Conservation (phyloP, 2,888 invertebrate species). For the Parnassius orleans region DNA sequence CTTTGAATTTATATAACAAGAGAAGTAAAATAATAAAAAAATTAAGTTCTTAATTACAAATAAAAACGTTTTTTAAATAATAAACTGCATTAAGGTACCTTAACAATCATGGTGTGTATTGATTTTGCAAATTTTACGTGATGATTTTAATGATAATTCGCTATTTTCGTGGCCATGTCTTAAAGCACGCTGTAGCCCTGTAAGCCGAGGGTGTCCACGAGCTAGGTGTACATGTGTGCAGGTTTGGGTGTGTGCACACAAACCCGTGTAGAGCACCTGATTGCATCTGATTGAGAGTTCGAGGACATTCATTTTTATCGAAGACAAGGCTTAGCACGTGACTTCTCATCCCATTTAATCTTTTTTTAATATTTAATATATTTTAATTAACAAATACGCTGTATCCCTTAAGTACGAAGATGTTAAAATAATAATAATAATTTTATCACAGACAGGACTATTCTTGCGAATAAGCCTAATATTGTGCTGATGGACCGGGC, state of each 20-base stretch:
- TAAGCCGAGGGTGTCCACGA: background rate
- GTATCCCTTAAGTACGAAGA: background rate
- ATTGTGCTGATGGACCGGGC: too few relatives aligned
- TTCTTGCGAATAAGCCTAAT: too few relatives aligned
- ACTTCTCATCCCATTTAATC: conserved; percentile 16
- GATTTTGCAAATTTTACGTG: too few relatives aligned
- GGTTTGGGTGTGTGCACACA: conserved; percentile 29
- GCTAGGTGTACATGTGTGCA: background rate
- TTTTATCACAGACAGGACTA: too few relatives aligned
- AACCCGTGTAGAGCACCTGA: conserved; percentile 70
- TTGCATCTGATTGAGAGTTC: conserved; percentile 66
- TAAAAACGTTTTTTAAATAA: too few relatives aligned
- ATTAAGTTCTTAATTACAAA: too few relatives aligned
- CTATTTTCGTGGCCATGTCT: conserved; percentile 40
- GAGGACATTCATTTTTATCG: conserved; percentile 60
- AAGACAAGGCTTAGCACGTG: conserved; percentile 38
- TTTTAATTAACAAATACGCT: background rate
- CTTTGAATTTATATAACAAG: too few relatives aligned
- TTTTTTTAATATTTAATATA: too few relatives aligned
- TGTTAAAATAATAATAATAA: too few relatives aligned
- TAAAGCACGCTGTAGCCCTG: conserved; percentile 50
- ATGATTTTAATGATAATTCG: conserved; percentile 5
- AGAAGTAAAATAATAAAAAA: too few relatives aligned
- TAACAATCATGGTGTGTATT: too few relatives aligned
- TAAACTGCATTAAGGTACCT: too few relatives aligned